A percentile compares a stretch with the other conserved stretches of the same genome.
phyloP scores from a whole-genome alignment of 2,888 invertebrate species.

The Cephalotes varians region DNA sequence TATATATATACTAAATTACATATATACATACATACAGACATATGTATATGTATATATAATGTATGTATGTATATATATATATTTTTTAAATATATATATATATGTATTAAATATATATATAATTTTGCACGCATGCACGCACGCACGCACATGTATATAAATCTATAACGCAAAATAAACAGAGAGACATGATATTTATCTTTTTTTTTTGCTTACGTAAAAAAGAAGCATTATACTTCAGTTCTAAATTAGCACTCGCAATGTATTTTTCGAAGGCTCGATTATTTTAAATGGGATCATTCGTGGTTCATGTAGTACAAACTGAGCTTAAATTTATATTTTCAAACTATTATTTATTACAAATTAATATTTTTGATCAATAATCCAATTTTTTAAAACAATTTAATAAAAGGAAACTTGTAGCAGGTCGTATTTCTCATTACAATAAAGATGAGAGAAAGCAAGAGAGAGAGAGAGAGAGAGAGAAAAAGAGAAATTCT shows the following conservation, averaged over 20 bases:
- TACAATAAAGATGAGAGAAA: slow-evolving; percentile 35
- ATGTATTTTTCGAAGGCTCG: not conserved
- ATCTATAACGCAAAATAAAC: not conserved
- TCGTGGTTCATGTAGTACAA: not conserved
- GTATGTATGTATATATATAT: too few species aligned
- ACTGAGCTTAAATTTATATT: not conserved
- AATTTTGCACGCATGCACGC: too few species aligned
- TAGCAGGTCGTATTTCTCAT: not conserved
- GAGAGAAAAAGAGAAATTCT: too few species aligned
- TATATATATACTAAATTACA: too few species aligned
- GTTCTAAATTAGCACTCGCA: not conserved
- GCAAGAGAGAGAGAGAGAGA: too few species aligned
- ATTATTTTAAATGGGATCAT: not conserved
- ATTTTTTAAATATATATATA: too few species aligned
- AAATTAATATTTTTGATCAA: slow-evolving; percentile 4
- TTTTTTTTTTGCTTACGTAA: not conserved
- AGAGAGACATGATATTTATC: not conserved
- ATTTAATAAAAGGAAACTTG: slow-evolving; percentile 32
- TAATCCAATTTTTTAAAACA: slow-evolving; percentile 4
- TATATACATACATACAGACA: too few species aligned
- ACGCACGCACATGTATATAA: not conserved
- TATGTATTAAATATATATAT: not conserved
- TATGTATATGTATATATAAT: too few species aligned
- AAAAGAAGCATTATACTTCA: not conserved
- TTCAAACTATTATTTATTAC: not conserved